Evolutionary conservation across 1,140 invertebrate species (phyloP), one percentile per base, ranked within the genome.

Genomic region (Drosophila biarmipes): DNA sequence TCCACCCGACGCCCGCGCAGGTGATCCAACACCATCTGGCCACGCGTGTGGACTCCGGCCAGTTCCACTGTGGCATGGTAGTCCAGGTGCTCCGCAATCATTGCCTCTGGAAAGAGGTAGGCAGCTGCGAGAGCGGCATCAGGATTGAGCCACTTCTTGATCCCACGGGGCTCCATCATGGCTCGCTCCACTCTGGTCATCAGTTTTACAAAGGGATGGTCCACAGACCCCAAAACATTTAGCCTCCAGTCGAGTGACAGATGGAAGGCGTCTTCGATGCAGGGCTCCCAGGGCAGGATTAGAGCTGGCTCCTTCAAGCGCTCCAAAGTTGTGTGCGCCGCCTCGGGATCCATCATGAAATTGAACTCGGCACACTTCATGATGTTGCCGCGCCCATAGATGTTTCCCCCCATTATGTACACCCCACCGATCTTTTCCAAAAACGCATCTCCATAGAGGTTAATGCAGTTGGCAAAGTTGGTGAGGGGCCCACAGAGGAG

Each of bases 341-440:
- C 95, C 93, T 97, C 96, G 1, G 96, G 96, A 92, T 97, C 96
- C 42, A 90, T 87, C 64, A 93, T 93, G 91, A 97, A 97, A 92
- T 97, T 97, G 79, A 96, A 97, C 92, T 97, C 96, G 4, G 95
- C 95, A 59, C 94, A 93, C 15, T 93, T 80, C 31, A 94, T 94
- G 7, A 93, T 90, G 84, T 96, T 96, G 7, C 96, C 96, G 69
- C 93, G 91, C 14, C 93, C 95, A 51, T 92, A 92, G 57, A 93
- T 92, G 92, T 96, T 97, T 76, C 96, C 96, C 38, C 96, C 96
- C 95, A 97, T 96, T 2, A 96, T 93, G 55, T 93, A 94, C 46
- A 96, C 92, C 49, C 94, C 93, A 66, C 95, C 94, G 2, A 96
- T 90, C 49, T 94, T 93, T 0, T 92, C 79, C 0, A 93, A 80